Evolutionary conservation across 2,888 invertebrate genomes (phyloP), one percentile per base, ranked within the genome.

Genomic region (Leptodirus hochenwartii): DNA sequence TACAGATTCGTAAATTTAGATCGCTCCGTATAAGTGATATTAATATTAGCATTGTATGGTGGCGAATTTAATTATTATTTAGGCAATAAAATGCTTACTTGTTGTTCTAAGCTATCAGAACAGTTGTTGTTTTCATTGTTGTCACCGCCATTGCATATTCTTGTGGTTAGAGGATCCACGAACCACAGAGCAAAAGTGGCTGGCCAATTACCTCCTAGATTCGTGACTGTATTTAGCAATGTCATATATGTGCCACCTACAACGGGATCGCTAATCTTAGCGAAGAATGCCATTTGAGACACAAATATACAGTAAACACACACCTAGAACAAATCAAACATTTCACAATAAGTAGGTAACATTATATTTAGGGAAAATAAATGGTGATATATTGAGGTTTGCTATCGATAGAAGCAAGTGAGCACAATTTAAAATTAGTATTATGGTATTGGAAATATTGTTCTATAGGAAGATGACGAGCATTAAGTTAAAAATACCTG

Each of bases 221-320:
- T 98, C 27, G 79, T 72, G 13, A 96, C 64, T 0, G 98, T 98
- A 53, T 98, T 99, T 10, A 98, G 62, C 29, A 98, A 63, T 1
- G 98, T 99, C 98, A 98, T 98, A 53, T 99, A 98, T 0, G 98
- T 98, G 4, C 98, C 95, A 2, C 98, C 98, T 0, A 96, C 88
- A 0, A 77, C 66, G 0, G 95, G 91, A 53, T 99, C 98, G 35
- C 93, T 93, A 28, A 98, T 75, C 57, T 85, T 81, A 0, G 96
- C 96, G 56, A 88, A 90, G 61, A 98, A 98, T 6, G 93, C 87
- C 93, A 98, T 96, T 34, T 80, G 70, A 0, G 95, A 78, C 4
- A 98, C 95, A 56, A 91, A 98, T 90, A 96, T 95, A 47, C 85
- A 77, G 57, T 93, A 93, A 0, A 88, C 64, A 42, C 87, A 77